Conservation (phyloP, 2,888 invertebrate species). For the Apamea sordens region DNA sequence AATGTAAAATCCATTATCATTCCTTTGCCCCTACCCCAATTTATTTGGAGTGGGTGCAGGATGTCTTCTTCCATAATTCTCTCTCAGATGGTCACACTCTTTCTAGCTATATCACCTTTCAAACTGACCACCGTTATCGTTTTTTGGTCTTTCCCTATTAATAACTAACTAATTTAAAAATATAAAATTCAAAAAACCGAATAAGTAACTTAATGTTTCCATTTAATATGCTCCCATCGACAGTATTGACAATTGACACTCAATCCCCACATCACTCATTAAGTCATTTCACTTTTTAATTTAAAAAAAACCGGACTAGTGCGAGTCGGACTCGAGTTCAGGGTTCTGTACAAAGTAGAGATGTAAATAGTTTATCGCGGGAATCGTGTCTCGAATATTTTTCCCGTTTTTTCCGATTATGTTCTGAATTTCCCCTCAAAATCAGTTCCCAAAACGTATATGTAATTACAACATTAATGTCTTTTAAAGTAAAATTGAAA, state of each 20-base stretch:
- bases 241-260: background rate
- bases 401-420: too few relatives aligned
- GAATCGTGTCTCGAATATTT: too few relatives aligned
- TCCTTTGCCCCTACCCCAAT: background rate
- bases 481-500: too few relatives aligned
- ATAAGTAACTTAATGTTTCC: background rate
- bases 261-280: background rate
- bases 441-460: too few relatives aligned
- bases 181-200: background rate
- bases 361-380: too few relatives aligned
- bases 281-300: background rate
- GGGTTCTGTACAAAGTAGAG: too few relatives aligned
- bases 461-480: too few relatives aligned
- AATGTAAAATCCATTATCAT: background rate
- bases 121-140: background rate
- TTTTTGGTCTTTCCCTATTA: background rate
- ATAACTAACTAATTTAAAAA: background rate
- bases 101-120: background rate
- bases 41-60: background rate
- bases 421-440: too few relatives aligned
- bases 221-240: background rate
- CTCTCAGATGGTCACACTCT: background rate
- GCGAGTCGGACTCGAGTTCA: too few relatives aligned
- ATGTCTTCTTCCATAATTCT: background rate
- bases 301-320: background rate